A percentile compares a stretch with the other conserved stretches of the same genome.
Evolutionary conservation across 2,797 vertebrate genomes (phyloP).

Genomic region (Scyliorhinus canicula): DNA sequence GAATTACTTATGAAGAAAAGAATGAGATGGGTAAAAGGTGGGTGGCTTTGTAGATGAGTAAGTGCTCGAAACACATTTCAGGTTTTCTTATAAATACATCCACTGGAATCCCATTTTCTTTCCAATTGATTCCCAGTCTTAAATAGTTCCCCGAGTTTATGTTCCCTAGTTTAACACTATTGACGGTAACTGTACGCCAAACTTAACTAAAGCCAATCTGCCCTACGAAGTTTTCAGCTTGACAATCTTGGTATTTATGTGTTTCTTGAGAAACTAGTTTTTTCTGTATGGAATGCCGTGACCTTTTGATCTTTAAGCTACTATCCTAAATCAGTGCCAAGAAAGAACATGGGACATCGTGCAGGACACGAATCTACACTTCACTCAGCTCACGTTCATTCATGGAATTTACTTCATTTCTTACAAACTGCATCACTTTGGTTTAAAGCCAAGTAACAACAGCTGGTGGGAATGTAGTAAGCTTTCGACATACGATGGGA

Average conservation of each 20-base stretch:
- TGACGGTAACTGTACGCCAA: background rate
- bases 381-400: background rate
- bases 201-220: background rate
- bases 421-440: background rate
- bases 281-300: background rate
- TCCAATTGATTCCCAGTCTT: background rate
- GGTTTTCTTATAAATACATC: background rate
- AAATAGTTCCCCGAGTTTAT: background rate
- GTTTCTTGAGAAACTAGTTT: background rate
- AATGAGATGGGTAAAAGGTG: too few relatives aligned
- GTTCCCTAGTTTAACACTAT: background rate
- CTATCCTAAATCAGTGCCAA: background rate
- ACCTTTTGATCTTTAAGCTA: background rate
- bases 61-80: background rate
- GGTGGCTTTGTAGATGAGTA: background rate
- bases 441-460: slow-evolving; percentile 17
- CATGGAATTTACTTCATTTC: background rate
- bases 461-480: slow-evolving; percentile 14
- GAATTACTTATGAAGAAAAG: background rate
- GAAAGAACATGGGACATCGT: background rate
- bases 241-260: background rate
- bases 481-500: background rate
- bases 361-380: background rate
- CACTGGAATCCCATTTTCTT: background rate
- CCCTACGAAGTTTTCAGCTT: background rate